Evolutionary conservation across 2,888 invertebrate genomes (phyloP), one percentile per base, ranked within the genome.

Genomic region (Sceliomorpha sp.): DNA sequence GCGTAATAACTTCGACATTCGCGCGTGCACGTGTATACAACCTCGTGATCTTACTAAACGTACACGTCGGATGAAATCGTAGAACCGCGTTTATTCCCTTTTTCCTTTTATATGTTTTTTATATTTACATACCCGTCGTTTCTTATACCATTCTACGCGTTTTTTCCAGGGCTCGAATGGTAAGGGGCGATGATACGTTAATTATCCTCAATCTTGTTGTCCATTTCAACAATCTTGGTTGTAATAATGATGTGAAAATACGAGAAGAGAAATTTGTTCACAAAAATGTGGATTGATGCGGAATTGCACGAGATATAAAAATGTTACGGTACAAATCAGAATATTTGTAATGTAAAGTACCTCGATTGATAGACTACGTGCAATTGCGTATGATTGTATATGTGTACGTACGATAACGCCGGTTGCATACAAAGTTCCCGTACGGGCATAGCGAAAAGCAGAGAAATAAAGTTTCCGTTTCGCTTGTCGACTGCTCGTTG

Each of bases 1-100:
- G 70, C 82, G 82, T 81, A 84, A 85, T 85, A 85, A 85, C 82
- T 73, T 71, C 78, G 67, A 26, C 29, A 26, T 53, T 37, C 17
- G 64, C 51, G 37, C 27, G 56, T 39, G 14, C 45, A 12, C 27
- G 27, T 8, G 36, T 44, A 29, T 24, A 26, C 9, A 36, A 39
- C 40, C 8, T 20, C 32, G 27, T 44, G 24, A 45, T 62, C 51
- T 45, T 55, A 37, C 48, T 31, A 32, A 31, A n/a, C 34, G 24
- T 44, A 53, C 47, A 62, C 53, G 40, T 62, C 53, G 34, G 36
- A 56, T 36, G 42, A 34, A 48, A 55, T 56, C 55, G 36, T 42
- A 40, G 53, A 44, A 20, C n/a, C 13, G 24, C 34, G 14, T 10
- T 15, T 13, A 31, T 51, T 56, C 47, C 15, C 13, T 42, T 44